Evolutionary conservation across 2,888 invertebrate species (phyloP).

Genomic region (Atrina japonica): DNA sequence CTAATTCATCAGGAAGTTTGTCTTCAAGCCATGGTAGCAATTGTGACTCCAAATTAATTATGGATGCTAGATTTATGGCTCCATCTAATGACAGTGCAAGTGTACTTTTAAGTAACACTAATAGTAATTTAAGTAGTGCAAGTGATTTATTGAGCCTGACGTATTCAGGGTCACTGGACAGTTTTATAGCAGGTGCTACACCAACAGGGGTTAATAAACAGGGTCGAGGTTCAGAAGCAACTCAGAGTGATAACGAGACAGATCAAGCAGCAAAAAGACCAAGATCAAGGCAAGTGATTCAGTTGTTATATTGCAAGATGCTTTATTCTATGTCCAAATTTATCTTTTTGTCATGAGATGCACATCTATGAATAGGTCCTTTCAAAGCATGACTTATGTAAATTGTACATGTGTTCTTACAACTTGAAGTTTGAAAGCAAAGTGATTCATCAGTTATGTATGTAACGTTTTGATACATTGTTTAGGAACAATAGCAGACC

Average conservation of each 20-base stretch:
- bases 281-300: constrained; percentile 44
- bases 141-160: constrained; percentile 5
- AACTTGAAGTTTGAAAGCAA: too few relatives aligned
- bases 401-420: too few relatives aligned
- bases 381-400: too few relatives aligned
- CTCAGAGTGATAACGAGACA: constrained; percentile 36
- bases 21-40: constrained; percentile 19
- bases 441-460: too few relatives aligned
- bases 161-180: constrained; percentile 26
- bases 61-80: constrained; percentile 1
- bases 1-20: constrained; percentile 26
- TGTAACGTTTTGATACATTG: too few relatives aligned
- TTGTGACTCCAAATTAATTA: constrained; percentile 6
- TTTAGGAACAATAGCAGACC: too few relatives aligned
- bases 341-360: too few relatives aligned
- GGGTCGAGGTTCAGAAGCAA: neutral
- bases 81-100: constrained; percentile 10
- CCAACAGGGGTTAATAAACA: neutral
- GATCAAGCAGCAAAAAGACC: constrained; percentile 44
- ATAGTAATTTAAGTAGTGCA: constrained; percentile 7
- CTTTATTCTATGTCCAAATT: too few relatives aligned
- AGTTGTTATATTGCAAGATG: too few relatives aligned
- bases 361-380: too few relatives aligned
- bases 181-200: constrained; percentile 23
- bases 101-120: neutral